Base-by-base conservation (phyloP, 2,113 vertebrate species). In the Carassius gibelio region DNA sequence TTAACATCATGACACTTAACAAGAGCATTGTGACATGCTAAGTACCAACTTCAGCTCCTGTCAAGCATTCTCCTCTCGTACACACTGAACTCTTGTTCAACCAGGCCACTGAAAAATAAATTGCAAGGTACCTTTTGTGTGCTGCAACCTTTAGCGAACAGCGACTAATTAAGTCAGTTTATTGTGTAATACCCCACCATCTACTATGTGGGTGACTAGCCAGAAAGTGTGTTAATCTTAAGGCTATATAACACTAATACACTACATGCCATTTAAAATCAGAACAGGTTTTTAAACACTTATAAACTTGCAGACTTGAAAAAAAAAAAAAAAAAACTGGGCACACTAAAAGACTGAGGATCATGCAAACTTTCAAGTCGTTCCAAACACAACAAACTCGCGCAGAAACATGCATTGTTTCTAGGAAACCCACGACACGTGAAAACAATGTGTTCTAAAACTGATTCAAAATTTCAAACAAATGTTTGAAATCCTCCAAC, bases 121-220 rank as follows among this genome's bases (percentile, higher is more conserved):
- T 9, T 3, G 36, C 10, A 52, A 34, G 5, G n/a, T 50, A n/a
- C 57, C 68, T n/a, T 68, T 13, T 30, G 75, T 30, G 86, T 74
- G 11, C 80, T 74, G 3, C 50, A 30, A 77, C 38, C 85, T 74
- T 36, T 88, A 50, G 84, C 64, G 85, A 82, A 82, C 86, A 64
- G 75, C 75, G 86, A 72, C 86, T 45, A 81, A 87, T 87, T 86
- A 84, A 78, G 71, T 66, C 23, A 38, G 57, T 87, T 87, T 84
- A 89, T 81, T 86, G 88, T 83, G 55, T 75, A 71, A 55, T 30
- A 72, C 61, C 74, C 59, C 68, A 69, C 45, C 30, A 19, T 59
- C 75, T 78, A 4, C 19, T 21, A 23, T 83, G 75, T 45, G 83
- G 87, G 87, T 88, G 87, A 81, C 89, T 86, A 69, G 89, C 87